Evolutionary conservation across 2,797 vertebrate species (phyloP).

Genomic region (Platyrinchus mystaceus): DNA sequence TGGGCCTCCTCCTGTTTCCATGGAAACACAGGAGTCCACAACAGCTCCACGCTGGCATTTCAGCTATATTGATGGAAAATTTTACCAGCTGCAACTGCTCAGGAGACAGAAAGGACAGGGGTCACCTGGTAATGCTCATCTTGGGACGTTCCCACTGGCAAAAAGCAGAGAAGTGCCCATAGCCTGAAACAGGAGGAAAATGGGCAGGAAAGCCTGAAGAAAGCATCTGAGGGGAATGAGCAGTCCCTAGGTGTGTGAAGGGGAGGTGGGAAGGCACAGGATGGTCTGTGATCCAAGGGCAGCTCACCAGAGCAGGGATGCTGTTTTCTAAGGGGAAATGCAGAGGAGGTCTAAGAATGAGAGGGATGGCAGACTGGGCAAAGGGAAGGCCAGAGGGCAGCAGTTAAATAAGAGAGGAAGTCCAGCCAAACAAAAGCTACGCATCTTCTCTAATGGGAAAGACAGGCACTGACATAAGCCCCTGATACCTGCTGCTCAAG

Average conservation of each 20-base stretch:
- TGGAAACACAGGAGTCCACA: conserved; percentile 66
- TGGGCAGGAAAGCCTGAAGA: background rate
- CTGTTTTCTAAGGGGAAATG: background rate
- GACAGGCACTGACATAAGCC: background rate
- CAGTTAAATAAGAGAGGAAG: background rate
- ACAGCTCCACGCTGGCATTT: conserved; percentile 48
- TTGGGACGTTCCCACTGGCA: background rate
- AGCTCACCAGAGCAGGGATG: background rate
- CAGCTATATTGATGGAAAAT: conserved; percentile 29
- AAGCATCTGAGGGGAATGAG: background rate
- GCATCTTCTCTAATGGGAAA: background rate
- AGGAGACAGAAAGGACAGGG: background rate
- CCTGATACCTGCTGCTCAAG: background rate
- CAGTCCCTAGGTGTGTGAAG: background rate
- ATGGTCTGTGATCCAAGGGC: background rate
- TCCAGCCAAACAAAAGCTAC: background rate
- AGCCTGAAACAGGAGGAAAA: background rate
- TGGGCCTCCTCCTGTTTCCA: conserved; percentile 67
- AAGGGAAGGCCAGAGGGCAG: background rate
- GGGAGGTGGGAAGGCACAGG: background rate
- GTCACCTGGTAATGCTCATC: background rate
- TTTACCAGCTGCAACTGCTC: conserved; percentile 35
- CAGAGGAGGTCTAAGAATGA: background rate
- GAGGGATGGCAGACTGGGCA: background rate
- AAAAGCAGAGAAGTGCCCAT: background rate